Base-by-base conservation (phyloP, 2,113 vertebrate species). In the Hydropotes inermis region DNA sequence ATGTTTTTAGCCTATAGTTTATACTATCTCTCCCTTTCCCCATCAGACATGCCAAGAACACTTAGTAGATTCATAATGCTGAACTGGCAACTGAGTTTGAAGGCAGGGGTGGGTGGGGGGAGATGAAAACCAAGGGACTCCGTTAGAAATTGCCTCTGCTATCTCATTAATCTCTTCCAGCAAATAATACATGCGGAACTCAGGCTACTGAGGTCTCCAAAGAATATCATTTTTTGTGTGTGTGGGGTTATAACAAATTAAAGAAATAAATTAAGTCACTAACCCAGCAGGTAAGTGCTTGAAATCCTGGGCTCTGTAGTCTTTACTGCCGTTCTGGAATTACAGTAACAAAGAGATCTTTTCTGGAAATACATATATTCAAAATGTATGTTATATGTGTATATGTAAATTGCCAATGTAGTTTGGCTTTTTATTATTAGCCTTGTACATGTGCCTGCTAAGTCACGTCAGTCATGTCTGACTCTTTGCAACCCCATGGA, bases 221-320 rank as follows among this genome's bases (percentile, higher is more conserved):
- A 99, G 98, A 98, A 98, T 98, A 98, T 98, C 97, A 87, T 97
- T 98, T 98, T 76, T 98, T 98, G 98, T 98, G 98, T 98, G 91
- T 98, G 98, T 98, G 92, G 97, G 96, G 98, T 98, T 99, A 98
- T 98, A 98, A 98, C 98, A 99, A 99, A 99, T 99, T 99, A 98
- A 99, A 98, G 98, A 99, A 99, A 99, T 99, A 99, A 99, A 99
- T 99, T 99, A 99, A 99, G 97, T 98, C 97, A 98, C 96, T 93
- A 97, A 83, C 98, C 89, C 98, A 98, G 98, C 97, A 97, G 98
- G 98, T 93, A 98, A 98, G 95, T 93, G 36, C 96, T 98, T 70
- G 95, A 98, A 98, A 98, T 98, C 95, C 98, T 97, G 92, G 93
- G 91, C 98, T 98, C 98, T 97, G 30, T 96, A 39, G 91, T 52